Evolutionary conservation across 2,113 vertebrate genomes (phyloP), one percentile per base, ranked within the genome.

Genomic region (Asarcornis scutulata): DNA sequence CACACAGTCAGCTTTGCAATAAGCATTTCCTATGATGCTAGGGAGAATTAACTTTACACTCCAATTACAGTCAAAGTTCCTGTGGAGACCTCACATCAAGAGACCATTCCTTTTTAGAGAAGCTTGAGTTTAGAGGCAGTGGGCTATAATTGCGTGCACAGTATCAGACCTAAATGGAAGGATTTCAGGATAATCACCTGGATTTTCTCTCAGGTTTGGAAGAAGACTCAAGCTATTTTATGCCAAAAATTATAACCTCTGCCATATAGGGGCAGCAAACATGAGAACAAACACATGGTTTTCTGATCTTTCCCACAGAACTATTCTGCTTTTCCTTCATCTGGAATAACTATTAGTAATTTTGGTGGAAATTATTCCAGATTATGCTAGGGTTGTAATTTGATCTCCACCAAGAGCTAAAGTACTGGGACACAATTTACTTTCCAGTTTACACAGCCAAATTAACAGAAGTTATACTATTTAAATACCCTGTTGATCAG

Each of bases 371-470:
- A 17, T 4, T 80, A 34, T 73, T 63, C 40, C 36, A 58, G 31
- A 11, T 66, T 73, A 44, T 53, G 6, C 7, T 20, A 58, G 42
- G 48, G 17, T 7, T 82, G 38, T 88, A 79, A 46, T 34, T 86
- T 68, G 16, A 27, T 75, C 12, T 40, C 23, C 0, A 0, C 1
- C 8, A 23, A 82, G 26, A 56, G 1, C 10, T 52, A 36, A 88
- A 84, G 20, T 60, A 66, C 29, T 62, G 42, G n/a, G 29, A 32
- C 16, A 50, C 1, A 46, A 21, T 72, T 86, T 76, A 26, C 13
- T 75, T 68, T 82, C 22, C 2, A 16, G 13, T 18, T 91, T 72
- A 77, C 6, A 16, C 13, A 48, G 23, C 31, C 31, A 69, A 68
- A 85, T 64, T 48, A 44, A 68, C 66, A 72, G 15, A 86, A 81